Base-by-base conservation (phyloP, 2,888 invertebrate species). In the Synanthedon andrenaeformis region DNA sequence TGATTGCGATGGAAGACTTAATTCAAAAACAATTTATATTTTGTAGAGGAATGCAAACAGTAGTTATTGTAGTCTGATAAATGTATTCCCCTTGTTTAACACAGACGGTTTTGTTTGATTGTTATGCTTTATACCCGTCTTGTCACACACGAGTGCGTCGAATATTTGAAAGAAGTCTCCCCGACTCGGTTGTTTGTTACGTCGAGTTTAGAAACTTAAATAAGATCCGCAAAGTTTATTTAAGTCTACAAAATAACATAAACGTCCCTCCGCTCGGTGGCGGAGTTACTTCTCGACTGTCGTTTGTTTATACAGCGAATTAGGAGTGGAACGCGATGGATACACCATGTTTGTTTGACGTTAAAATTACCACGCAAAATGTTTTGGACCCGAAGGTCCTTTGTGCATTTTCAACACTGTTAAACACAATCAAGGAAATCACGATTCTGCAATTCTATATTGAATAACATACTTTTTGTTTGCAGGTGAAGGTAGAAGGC, bases 401-500 rank as follows among this genome's bases (percentile, higher is more conserved):
- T 55, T 45, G 17, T 49, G 23, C 17, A 12, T 10, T 45, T 45
- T 45, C 45, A 45, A 45, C 14, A 3, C 14, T 45, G 45, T 45
- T 13, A 45, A 11, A 45, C n/a, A 45, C n/a, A 13, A 45, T 45
- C 5, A 45, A 13, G 14, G 14, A 45, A 45, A n/a, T 11, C 45
- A n/a, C 45, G 5, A 14, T 11, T 45, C 12, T 13, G 6, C 13
- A 45, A 45, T 45, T 45, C 11, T 45, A 35, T 35, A 35, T 35
- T 35, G 35, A 35, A 35, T 35, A 35, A 35, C 35, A 35, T 35
- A 35, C 3, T 8, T 35, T 35, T 35, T 35, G 10, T 10, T 35
- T 85, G 1, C 89, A 96, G 96, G 96, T 96, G 65, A 95, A 95
- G 87, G 93, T 94, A 63, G 97, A 98, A 80, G 95, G 95, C 59